Evolutionary conservation across 37 sponge, comb jelly and placozoan species (phyloP).

Genomic region (Ephydatia muelleri): DNA sequence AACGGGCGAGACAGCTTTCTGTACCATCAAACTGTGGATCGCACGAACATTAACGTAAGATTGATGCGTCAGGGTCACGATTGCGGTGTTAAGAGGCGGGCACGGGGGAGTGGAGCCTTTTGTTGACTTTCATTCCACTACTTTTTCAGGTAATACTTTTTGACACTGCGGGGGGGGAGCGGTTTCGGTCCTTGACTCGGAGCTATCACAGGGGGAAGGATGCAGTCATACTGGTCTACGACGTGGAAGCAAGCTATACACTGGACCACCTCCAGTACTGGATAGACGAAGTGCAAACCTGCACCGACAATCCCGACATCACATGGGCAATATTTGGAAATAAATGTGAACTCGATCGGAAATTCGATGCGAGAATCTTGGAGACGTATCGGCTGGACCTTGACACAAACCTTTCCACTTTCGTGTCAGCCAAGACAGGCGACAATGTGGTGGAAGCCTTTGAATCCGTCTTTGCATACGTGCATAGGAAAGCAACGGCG

Average conservation of each 20-base stretch:
- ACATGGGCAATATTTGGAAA: neutral
- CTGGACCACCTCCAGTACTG: conserved; percentile 20
- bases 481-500: conserved; percentile 20
- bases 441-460: conserved; percentile 29
- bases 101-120: too few species aligned
- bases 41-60: neutral
- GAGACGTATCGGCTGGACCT: neutral
- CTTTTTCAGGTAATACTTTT: conserved; percentile 17
- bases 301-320: neutral
- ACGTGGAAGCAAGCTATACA: conserved; percentile 28
- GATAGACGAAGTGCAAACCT: conserved; percentile 18
- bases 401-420: conserved; percentile 29
- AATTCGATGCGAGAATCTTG: neutral
- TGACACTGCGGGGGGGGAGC: conserved; percentile 56
- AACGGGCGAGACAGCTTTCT: neutral
- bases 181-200: conserved; percentile 47
- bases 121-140: neutral
- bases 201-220: conserved; percentile 21
- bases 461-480: conserved; percentile 10
- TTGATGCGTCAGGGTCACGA: too few species aligned
- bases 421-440: conserved; percentile 49
- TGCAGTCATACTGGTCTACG: conserved; percentile 39
- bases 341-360: neutral
- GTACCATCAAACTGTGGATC: neutral
- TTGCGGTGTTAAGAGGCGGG: too few species aligned